These are phyloP conservation scores for Andrena bucephala DNA, from an alignment of 2,888 invertebrate genomes.

Conservation along the genomic window DNA sequence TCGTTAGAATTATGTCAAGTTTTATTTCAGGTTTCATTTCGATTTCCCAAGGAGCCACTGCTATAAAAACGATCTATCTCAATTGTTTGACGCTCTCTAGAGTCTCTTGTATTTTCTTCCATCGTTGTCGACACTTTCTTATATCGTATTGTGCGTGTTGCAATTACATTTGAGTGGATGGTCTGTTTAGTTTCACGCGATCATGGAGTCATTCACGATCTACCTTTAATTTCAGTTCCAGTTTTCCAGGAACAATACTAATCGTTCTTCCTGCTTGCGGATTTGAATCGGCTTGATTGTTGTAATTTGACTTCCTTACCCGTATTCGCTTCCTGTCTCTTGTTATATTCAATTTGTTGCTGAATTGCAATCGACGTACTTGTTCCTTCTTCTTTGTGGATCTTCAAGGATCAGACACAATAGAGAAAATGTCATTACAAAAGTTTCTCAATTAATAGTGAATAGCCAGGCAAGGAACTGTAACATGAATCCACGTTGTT, in stretches of 20 bases:
- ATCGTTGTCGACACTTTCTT: background rate
- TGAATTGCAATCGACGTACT: no score
- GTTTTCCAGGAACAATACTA: slow-evolving; percentile 16
- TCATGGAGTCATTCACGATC: no score
- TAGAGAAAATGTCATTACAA: no score
- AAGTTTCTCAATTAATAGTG: no score
- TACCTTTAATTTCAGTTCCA: slow-evolving; percentile 23
- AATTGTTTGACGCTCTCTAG: background rate
- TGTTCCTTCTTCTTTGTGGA: no score
- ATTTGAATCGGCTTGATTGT: background rate
- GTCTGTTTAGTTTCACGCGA: background rate
- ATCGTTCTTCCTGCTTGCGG: slow-evolving; percentile 4
- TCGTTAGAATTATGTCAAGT: slow-evolving; percentile 5
- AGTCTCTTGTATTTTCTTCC: slow-evolving; percentile 7
- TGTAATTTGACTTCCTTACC: background rate
- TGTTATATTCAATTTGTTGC: slow-evolving; percentile 7
- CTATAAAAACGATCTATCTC: background rate
- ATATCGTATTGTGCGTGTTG: background rate
- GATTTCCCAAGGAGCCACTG: slow-evolving; percentile 25
- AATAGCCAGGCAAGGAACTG: no score
- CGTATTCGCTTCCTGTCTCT: slow-evolving; percentile 12
- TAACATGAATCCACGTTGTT: no score
- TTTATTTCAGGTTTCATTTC: slow-evolving; percentile 3
- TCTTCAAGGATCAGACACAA: no score
- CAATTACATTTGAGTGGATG: background rate